These are phyloP conservation scores for Cactoblastis cactorum DNA, from an alignment of 2,888 invertebrate species.

Conservation along the genomic window DNA sequence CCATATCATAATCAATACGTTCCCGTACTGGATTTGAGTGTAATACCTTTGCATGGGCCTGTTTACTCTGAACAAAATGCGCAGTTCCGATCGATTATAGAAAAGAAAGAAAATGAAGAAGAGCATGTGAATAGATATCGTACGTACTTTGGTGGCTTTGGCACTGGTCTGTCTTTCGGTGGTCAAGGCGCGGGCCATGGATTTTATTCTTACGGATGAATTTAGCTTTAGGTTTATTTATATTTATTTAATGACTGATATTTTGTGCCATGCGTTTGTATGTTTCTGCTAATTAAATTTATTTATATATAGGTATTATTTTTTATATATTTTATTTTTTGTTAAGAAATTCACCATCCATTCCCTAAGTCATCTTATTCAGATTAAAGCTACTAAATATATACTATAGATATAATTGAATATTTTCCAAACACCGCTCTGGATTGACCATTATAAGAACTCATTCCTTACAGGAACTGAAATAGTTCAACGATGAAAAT, in stretches of 20 bases:
- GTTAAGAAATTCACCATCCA: no score
- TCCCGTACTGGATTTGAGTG: conserved; percentile 56
- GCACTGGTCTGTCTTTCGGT: conserved; percentile 57
- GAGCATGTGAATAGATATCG: conserved; percentile 47
- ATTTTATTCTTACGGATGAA: conserved; percentile 53
- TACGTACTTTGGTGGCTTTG: conserved; percentile 62
- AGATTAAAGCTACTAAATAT: no score
- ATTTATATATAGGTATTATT: not conserved
- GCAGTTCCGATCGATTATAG: conserved; percentile 34
- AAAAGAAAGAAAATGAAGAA: conserved; percentile 37
- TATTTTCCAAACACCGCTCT: no score
- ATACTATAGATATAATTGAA: no score
- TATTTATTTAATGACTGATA: conserved; percentile 3
- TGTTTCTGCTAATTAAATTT: not conserved
- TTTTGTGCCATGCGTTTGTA: not conserved
- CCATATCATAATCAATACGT: conserved; percentile 46
- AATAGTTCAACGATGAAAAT: no score
- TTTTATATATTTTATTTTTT: no score
- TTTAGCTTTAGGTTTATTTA: not conserved
- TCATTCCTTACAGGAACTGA: no score
- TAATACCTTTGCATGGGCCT: conserved; percentile 55
- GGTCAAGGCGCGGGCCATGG: conserved; percentile 69
- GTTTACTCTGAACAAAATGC: conserved; percentile 33
- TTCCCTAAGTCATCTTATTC: no score
- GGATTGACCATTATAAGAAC: no score